Percentiles rank a stretch among this genome's conserved stretches.
These are phyloP conservation scores for Drosophila basisetae DNA, from an alignment of 2,888 invertebrate genomes.

Conservation along the genomic window DNA sequence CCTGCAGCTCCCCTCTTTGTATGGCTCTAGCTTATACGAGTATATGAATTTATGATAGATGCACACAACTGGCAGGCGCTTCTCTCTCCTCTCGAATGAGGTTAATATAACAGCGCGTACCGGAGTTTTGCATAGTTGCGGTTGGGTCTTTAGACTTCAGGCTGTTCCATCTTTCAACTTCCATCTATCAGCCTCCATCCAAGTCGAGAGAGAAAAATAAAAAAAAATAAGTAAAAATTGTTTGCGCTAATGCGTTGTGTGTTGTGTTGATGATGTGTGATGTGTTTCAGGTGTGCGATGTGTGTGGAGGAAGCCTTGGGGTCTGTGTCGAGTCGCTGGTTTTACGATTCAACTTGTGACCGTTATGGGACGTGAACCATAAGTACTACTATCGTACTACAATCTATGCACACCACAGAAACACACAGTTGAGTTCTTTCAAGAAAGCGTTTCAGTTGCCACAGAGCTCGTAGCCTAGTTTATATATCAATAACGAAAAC, in stretches of 20 bases:
- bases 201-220: constrained; percentile 10
- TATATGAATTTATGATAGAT: constrained; percentile 23
- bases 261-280: constrained; percentile 53
- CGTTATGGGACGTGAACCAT: constrained; percentile 62
- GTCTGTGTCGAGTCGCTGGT: constrained; percentile 61
- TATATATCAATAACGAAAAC: constrained; percentile 31
- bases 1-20: neutral
- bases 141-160: constrained; percentile 53
- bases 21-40: constrained; percentile 5
- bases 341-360: constrained; percentile 64
- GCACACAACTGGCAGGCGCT: constrained; percentile 32
- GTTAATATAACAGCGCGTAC: constrained; percentile 72
- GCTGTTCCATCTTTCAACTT: constrained; percentile 3
- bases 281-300: constrained; percentile 46
- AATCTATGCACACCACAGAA: constrained; percentile 5
- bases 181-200: constrained; percentile 22
- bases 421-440: constrained; percentile 57
- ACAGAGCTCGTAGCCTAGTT: constrained; percentile 32
- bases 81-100: constrained; percentile 53
- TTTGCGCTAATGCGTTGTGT: constrained; percentile 31
- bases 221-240: constrained; percentile 36
- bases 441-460: constrained; percentile 31
- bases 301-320: constrained; percentile 62
- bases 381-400: constrained; percentile 29
- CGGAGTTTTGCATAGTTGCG: constrained; percentile 70